These are phyloP conservation scores for Emydoidea blandingii DNA, from an alignment of 2,797 vertebrate species.

Conservation along the genomic window DNA sequence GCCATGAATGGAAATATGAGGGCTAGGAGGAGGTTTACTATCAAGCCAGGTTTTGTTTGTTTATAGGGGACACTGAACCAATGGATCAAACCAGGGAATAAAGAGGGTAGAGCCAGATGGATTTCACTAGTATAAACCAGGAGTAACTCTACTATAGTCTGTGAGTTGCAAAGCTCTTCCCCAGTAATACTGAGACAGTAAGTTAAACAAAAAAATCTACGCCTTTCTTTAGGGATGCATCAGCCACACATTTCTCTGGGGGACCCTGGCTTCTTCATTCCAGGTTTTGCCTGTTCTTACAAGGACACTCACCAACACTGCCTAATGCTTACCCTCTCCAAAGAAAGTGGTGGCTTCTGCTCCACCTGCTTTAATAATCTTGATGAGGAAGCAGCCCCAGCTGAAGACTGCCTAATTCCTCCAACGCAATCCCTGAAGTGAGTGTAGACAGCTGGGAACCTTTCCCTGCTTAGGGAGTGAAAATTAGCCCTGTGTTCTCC, in stretches of 20 bases:
- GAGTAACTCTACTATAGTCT: not conserved
- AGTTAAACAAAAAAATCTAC: not conserved
- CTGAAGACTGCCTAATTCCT: not conserved
- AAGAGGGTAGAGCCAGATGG: not conserved
- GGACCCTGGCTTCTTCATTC: not conserved
- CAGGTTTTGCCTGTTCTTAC: not conserved
- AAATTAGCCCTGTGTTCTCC: not conserved
- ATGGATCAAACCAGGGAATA: not conserved
- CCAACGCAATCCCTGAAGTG: not conserved
- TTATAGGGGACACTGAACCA: not conserved
- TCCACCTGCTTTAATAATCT: not conserved
- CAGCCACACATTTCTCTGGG: not conserved
- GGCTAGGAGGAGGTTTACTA: not conserved
- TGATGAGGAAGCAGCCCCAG: not conserved
- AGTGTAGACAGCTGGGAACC: fast-evolving
- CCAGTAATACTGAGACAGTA: not conserved
- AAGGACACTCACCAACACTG: not conserved
- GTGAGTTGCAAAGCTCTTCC: not conserved
- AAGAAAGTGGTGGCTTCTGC: fast-evolving
- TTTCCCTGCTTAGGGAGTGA: not conserved
- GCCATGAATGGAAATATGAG: fast-evolving
- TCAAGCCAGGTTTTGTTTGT: not conserved
- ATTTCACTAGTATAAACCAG: not conserved
- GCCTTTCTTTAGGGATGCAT: not conserved
- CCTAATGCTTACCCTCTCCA: fast-evolving